Percentiles rank a stretch among this genome's conserved stretches.
These are phyloP conservation scores for Aselliscus stoliczkanus DNA, from an alignment of 2,797 vertebrate species.

Conservation along the genomic window DNA sequence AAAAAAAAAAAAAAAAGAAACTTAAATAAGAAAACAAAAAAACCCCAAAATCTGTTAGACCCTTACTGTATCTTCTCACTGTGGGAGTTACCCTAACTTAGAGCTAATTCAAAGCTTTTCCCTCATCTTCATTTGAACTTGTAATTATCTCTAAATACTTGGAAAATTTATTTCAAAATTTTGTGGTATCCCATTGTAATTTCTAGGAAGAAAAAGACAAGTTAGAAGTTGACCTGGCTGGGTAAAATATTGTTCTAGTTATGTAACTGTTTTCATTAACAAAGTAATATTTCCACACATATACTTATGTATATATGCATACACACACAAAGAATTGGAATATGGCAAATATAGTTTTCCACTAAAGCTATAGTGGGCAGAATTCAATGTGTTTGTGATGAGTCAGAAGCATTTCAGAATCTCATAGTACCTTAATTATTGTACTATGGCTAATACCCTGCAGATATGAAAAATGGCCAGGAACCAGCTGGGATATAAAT, in stretches of 20 bases:
- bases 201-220: not conserved
- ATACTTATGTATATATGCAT: not conserved
- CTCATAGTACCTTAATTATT: not conserved
- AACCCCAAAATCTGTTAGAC: not conserved
- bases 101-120: not conserved
- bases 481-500: not conserved
- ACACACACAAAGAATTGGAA: not conserved
- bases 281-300: not conserved
- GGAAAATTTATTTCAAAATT: not conserved
- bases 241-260: not conserved
- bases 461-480: not conserved
- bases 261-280: not conserved
- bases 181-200: not conserved
- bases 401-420: not conserved
- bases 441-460: not conserved
- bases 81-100: not conserved
- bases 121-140: not conserved
- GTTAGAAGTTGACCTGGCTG: not conserved
- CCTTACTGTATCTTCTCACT: not conserved
- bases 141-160: not conserved
- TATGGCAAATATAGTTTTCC: not conserved
- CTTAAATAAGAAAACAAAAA: no score
- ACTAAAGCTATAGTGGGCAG: not conserved
- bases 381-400: not conserved
- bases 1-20: no score